Percentiles rank a stretch among this genome's conserved stretches.
Evolutionary conservation across 1,140 invertebrate species (phyloP).

Genomic region (Lamellibrachia luymesi): DNA sequence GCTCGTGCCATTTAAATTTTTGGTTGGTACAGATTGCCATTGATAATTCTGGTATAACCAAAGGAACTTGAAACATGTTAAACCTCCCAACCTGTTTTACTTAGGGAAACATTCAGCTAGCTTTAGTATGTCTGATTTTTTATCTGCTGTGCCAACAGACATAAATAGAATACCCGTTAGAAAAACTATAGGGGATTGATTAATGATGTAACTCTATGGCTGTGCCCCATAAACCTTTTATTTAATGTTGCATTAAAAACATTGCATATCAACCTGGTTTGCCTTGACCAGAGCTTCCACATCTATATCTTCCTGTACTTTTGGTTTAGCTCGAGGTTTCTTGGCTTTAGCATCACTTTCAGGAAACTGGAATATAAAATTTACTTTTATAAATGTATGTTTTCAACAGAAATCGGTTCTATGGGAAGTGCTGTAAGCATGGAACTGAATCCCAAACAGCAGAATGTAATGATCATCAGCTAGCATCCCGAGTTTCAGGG

Average conservation of each 20-base stretch:
- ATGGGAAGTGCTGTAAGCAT: no score
- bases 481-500: background rate
- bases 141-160: no score
- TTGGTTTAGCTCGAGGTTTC: constrained; percentile 40
- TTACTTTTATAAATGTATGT: background rate
- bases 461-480: background rate
- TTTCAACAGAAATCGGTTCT: background rate
- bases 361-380: background rate
- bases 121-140: background rate
- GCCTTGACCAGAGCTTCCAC: constrained; percentile 38
- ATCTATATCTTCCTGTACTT: constrained; percentile 38
- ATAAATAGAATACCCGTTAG: no score
- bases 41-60: background rate
- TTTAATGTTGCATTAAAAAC: background rate
- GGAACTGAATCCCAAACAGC: background rate
- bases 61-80: background rate
- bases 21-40: no score
- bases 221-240: background rate
- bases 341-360: constrained; percentile 26
- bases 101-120: background rate
- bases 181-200: no score
- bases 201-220: no score
- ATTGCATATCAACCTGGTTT: constrained; percentile 36
- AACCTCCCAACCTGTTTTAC: background rate
- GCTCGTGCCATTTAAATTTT: no score